Base-by-base conservation (phyloP, 2,797 vertebrate genomes). In the Steatocranus sp. region DNA sequence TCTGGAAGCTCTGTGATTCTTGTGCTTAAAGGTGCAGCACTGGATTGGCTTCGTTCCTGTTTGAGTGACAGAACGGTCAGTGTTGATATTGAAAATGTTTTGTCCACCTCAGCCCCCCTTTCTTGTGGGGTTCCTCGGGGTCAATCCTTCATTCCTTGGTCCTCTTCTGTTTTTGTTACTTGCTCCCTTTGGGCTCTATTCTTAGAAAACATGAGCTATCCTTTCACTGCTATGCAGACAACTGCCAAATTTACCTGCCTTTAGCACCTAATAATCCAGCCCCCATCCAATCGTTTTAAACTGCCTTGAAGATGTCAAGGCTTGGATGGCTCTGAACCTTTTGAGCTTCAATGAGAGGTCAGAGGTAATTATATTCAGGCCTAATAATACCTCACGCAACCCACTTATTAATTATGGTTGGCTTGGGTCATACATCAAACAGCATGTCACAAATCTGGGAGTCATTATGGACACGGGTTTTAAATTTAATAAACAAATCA, bases 11-110 rank as follows among this genome's bases (percentile, higher is more conserved):
- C 56, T 34, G 56, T 61, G 30, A 61, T 34, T 61, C 30, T 5
- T 61, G 30, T 61, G 56, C 10, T 61, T 34, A 34, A 61, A 34
- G 56, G 56, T 11, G 10, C 17, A 34, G 56, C 30, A 7, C 6
- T 61, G 56, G 56, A 61, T 34, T 3, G 56, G 0, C 30, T 61
- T 61, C 0, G 0, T 34, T 34, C 56, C 56, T 1, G 0, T 61
- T 34, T 61, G 17, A 32, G 27, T 32, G 54, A 32, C 17, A 58
- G 54, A 58, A 1, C 0, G 3, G 32, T 58, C 27, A 2, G 56
- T n/a, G 17, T 34, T 34, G 11, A 61, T 11, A 34, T n/a, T 61
- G 34, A 34, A 61, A 0, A 61, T 61, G 56, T 61, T 61, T 5
- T 61, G 56, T 61, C 56, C 30, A 61, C 56, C 56, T 61, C 2